Conservation (phyloP, 2,797 vertebrate genomes). For the Brachyrhaphis roseni region DNA sequence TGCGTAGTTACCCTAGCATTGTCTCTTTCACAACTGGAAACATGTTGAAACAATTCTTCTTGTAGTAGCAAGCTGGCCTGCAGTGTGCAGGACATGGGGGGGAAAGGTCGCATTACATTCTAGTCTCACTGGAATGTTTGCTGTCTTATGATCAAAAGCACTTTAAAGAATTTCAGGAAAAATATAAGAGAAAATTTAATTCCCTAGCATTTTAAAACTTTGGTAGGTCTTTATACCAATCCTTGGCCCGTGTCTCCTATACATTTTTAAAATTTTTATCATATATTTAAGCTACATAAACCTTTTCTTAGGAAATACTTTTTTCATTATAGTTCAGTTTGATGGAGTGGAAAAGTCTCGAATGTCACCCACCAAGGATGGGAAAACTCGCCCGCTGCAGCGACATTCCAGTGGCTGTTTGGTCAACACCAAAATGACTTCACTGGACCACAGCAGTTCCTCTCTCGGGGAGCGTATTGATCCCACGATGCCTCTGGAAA, state of each 20-base stretch:
- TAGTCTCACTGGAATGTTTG: neutral
- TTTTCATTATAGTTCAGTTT: conserved; percentile 84
- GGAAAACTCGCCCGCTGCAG: conserved; percentile 86
- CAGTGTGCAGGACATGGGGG: neutral
- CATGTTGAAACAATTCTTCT: neutral
- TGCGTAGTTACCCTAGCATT: neutral
- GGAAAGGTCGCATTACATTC: neutral
- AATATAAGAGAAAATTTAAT: neutral
- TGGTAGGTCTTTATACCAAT: no score
- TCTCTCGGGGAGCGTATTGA: conserved; percentile 91
- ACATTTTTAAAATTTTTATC: neutral
- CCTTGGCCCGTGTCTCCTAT: neutral
- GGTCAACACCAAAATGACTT: conserved; percentile 88
- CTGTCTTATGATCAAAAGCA: neutral
- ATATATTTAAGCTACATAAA: neutral
- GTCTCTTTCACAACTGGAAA: neutral
- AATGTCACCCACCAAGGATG: conserved; percentile 90
- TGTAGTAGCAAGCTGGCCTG: neutral
- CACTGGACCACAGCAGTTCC: conserved; percentile 82
- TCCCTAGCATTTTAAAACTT: neutral
- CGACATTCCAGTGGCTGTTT: conserved; percentile 88
- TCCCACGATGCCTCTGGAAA: conserved; percentile 92
- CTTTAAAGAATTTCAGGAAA: neutral
- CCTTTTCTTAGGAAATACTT: neutral
- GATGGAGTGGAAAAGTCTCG: conserved; percentile 87